These are phyloP conservation scores for Hymenopus coronatus DNA, from an alignment of 2,888 invertebrate species.

Conservation along the genomic window DNA sequence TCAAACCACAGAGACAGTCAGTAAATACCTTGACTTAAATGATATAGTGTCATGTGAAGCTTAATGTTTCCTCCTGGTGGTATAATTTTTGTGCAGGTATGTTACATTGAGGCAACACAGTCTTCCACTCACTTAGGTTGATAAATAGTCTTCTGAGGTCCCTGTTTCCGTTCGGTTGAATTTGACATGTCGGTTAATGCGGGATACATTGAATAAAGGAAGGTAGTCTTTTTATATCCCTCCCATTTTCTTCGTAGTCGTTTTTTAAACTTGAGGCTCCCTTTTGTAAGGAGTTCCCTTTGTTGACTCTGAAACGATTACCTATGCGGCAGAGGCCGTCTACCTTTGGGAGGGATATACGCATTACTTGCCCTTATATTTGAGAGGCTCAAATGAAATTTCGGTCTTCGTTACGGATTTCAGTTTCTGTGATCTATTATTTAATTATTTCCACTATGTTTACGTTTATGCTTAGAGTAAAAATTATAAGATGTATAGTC, in stretches of 20 bases:
- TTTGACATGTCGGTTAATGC: neutral
- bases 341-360: neutral
- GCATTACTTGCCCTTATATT: neutral
- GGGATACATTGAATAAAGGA: neutral
- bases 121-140: neutral
- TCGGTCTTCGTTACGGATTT: neutral
- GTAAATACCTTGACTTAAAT: too few species aligned
- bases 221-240: neutral
- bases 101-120: neutral
- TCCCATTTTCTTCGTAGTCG: neutral
- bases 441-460: too few species aligned
- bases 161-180: neutral
- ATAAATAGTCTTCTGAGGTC: neutral
- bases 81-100: neutral
- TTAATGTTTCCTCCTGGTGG: neutral
- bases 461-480: too few species aligned
- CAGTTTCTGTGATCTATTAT: too few species aligned
- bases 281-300: neutral
- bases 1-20: too few species aligned
- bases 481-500: too few species aligned
- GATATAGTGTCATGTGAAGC: too few species aligned
- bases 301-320: neutral
- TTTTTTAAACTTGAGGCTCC: neutral
- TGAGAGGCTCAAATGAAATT: neutral
- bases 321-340: neutral